These are phyloP conservation scores for Eulemur rufifrons DNA, from an alignment of 2,113 vertebrate genomes.

Conservation along the genomic window DNA sequence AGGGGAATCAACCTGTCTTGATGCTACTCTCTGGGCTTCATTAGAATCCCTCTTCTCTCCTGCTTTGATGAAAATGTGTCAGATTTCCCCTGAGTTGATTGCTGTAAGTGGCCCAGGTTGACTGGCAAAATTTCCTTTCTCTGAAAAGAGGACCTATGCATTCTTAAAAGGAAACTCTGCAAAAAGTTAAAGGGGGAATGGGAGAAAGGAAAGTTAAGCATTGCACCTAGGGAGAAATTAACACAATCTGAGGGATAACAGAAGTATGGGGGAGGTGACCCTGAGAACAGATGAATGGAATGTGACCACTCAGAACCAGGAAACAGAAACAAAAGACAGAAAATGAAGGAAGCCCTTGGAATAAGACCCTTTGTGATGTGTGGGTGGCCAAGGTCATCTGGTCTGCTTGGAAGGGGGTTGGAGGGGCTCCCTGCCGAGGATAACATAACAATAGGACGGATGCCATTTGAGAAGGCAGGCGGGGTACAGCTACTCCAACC, in stretches of 20 bases:
- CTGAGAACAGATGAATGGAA: neutral
- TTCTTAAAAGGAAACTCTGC: neutral
- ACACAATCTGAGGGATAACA: no score
- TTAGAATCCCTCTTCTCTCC: neutral
- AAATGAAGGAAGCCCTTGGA: fast-evolving
- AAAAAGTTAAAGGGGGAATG: no score
- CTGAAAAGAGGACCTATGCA: neutral
- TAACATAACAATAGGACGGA: no score
- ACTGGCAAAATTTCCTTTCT: neutral
- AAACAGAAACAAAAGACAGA: neutral
- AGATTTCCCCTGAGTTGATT: neutral
- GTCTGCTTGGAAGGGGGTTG: neutral
- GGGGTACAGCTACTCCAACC: fast-evolving
- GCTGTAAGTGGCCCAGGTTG: neutral
- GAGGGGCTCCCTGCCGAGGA: fast-evolving
- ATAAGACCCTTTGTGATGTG: fast-evolving
- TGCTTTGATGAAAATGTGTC: neutral
- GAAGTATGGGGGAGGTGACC: neutral
- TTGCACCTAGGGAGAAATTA: neutral
- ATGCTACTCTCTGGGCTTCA: no score
- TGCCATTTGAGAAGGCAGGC: fast-evolving
- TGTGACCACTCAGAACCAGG: fast-evolving
- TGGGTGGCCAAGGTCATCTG: fast-evolving
- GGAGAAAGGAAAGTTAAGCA: neutral
- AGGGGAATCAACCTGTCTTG: neutral